Percentiles rank a stretch among this genome's conserved stretches.
Conservation (phyloP, 2,888 invertebrate species). For the Dolomedes plantarius region DNA sequence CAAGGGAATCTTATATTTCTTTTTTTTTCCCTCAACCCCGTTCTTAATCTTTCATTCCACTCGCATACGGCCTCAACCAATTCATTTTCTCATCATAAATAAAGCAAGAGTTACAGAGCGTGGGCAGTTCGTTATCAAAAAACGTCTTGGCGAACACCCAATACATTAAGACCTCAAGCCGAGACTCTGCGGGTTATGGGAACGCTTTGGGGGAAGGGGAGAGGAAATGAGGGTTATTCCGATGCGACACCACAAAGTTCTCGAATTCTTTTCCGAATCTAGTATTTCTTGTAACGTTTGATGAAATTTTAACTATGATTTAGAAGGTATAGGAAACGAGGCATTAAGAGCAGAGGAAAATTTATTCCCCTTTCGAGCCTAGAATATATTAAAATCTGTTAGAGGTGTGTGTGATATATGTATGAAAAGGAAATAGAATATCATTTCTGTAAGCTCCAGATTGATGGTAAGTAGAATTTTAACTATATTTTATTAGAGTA, state of each 20-base stretch:
- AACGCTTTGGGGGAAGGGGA: not conserved
- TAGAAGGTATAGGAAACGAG: too few species aligned
- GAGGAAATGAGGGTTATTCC: not conserved
- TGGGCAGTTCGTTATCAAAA: slow-evolving; percentile 43
- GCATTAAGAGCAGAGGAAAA: too few species aligned
- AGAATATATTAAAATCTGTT: too few species aligned
- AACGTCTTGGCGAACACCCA: slow-evolving; percentile 54
- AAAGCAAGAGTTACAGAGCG: slow-evolving; percentile 37
- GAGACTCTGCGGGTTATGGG: slow-evolving; percentile 5
- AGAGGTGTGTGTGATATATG: too few species aligned
- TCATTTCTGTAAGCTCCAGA: too few species aligned
- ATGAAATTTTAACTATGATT: not conserved
- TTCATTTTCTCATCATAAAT: slow-evolving; percentile 50
- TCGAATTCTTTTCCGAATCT: not conserved
- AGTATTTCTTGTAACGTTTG: not conserved
- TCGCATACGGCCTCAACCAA: slow-evolving; percentile 13
- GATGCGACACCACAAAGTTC: not conserved
- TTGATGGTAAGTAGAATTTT: too few species aligned
- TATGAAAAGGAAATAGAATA: too few species aligned
- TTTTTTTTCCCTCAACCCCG: not conserved
- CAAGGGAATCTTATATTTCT: not conserved
- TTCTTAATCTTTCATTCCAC: not conserved
- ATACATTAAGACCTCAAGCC: slow-evolving; percentile 57
- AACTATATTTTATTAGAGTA: too few species aligned
- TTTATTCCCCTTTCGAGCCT: too few species aligned